Evolutionary conservation across 1,140 invertebrate genomes (phyloP).

Genomic region (Leptinotarsa texana): DNA sequence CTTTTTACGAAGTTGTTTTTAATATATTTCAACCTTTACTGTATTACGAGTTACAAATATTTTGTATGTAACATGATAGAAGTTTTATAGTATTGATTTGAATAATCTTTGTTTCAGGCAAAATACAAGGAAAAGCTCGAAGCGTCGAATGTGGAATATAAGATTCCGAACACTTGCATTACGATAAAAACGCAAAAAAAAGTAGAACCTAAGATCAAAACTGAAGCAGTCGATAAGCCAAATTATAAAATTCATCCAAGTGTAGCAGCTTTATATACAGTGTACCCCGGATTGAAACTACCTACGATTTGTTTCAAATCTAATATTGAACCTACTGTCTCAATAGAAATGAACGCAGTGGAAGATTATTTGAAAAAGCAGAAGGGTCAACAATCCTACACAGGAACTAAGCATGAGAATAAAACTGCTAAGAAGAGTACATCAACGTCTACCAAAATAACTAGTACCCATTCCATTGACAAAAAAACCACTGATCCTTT

Average conservation of each 20-base stretch:
- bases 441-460: neutral
- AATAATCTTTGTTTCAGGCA: slow-evolving; percentile 21
- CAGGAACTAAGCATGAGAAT: neutral
- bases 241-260: slow-evolving; percentile 25
- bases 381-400: neutral
- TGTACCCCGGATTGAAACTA: slow-evolving; percentile 31
- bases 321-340: slow-evolving; percentile 31
- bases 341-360: slow-evolving; percentile 31
- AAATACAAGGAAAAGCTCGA: slow-evolving; percentile 10
- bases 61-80: no score
- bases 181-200: slow-evolving; percentile 22
- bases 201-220: neutral
- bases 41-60: no score
- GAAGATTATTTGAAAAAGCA: slow-evolving; percentile 21
- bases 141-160: slow-evolving; percentile 14
- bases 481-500: neutral
- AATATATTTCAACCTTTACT: no score
- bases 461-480: no score
- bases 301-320: slow-evolving; percentile 32
- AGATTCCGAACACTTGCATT: slow-evolving; percentile 20
- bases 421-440: neutral
- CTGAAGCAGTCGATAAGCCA: neutral
- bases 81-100: no score
- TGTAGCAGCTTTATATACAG: slow-evolving; percentile 26
- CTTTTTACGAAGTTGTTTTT: no score